These are phyloP conservation scores for Champsocephalus gunnari DNA, from an alignment of 2,797 vertebrate genomes.

Conservation along the genomic window DNA sequence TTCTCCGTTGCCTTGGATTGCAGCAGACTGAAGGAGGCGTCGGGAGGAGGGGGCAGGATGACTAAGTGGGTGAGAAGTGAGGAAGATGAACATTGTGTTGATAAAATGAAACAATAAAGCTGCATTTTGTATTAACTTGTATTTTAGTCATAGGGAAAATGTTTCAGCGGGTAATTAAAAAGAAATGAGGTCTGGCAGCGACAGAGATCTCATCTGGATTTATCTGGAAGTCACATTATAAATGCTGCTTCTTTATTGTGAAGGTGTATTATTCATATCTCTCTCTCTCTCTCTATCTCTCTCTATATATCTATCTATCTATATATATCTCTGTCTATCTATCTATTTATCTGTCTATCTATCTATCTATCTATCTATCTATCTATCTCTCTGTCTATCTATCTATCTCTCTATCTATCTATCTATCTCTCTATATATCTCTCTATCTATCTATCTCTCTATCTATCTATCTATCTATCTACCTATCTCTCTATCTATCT, in stretches of 20 bases:
- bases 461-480: neutral
- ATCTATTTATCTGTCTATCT: too few species aligned
- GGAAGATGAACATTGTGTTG: constrained; percentile 16
- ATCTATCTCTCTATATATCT: too few species aligned
- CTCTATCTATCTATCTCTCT: too few species aligned
- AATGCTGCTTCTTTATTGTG: neutral
- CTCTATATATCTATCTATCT: too few species aligned
- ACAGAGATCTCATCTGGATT: neutral
- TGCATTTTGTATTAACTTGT: neutral
- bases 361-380: neutral
- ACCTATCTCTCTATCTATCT: neutral
- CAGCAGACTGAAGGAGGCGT: constrained; percentile 29
- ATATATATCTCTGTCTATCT: too few species aligned
- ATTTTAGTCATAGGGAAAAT: neutral
- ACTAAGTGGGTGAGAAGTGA: constrained; percentile 43
- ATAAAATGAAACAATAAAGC: constrained; percentile 15
- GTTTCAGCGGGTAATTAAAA: neutral
- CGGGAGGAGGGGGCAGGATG: constrained; percentile 35
- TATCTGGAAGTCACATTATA: rapidly evolving
- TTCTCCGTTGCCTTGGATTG: constrained; percentile 15
- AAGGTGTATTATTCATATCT: neutral
- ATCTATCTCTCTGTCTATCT: neutral
- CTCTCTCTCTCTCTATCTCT: too few species aligned
- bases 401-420: too few species aligned
- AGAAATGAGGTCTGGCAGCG: neutral